These are phyloP conservation scores for Paralichthys olivaceus DNA, from an alignment of 2,113 vertebrate species.

Conservation along the genomic window DNA sequence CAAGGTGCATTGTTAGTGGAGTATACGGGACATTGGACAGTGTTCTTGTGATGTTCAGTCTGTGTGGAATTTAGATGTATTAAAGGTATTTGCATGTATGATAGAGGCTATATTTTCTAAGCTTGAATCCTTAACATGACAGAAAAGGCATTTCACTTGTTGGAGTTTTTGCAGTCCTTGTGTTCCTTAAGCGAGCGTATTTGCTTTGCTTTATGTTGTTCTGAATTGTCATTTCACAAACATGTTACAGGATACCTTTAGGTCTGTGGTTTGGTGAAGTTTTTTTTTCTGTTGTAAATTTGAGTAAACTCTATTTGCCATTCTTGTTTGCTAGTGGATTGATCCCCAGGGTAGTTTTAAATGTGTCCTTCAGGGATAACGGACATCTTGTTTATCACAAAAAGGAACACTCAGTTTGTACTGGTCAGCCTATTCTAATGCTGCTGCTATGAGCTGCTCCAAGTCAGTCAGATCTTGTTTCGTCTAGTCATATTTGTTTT, in stretches of 20 bases:
- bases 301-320: slow-evolving; percentile 10
- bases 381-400: slow-evolving; percentile 6
- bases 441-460: background rate
- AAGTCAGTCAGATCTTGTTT: background rate
- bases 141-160: background rate
- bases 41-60: background rate
- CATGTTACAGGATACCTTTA: background rate
- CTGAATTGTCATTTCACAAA: background rate
- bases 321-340: slow-evolving; percentile 9
- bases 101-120: background rate
- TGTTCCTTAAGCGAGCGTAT: background rate
- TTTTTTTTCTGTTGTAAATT: background rate
- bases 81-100: background rate
- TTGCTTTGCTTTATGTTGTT: background rate
- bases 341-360: slow-evolving; percentile 9
- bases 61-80: background rate
- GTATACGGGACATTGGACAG: background rate
- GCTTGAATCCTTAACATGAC: too few species aligned
- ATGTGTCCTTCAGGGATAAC: background rate
- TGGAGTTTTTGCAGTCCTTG: background rate
- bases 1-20: too few species aligned
- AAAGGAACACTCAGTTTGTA: background rate
- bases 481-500: background rate
- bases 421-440: background rate
- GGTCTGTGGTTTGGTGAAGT: background rate